Evolutionary conservation across 92 coral and sea anemone species (phyloP).

Genomic region (Siderastrea siderea): DNA sequence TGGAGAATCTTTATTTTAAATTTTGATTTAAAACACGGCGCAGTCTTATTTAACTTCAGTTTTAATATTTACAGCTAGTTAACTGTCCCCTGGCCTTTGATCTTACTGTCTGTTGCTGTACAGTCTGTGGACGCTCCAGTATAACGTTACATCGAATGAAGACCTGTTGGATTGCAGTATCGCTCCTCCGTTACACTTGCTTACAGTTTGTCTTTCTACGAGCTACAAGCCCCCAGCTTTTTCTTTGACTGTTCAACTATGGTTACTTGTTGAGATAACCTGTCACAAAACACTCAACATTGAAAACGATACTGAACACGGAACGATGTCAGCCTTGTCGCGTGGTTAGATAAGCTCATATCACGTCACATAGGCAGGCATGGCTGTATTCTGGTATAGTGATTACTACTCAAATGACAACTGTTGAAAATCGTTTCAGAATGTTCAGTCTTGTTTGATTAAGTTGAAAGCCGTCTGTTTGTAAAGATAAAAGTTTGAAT

Average conservation of each 20-base stretch:
- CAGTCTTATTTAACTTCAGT: neutral
- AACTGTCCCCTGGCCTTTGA: too few species aligned
- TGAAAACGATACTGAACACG: constrained; percentile 16
- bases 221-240: neutral
- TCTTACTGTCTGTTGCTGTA: too few species aligned
- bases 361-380: constrained; percentile 1
- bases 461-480: neutral
- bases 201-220: neutral
- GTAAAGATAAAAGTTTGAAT: neutral
- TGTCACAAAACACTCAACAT: constrained; percentile 20
- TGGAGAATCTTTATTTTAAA: too few species aligned
- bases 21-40: too few species aligned
- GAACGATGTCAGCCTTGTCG: constrained; percentile 12
- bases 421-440: neutral
- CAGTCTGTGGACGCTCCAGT: too few species aligned
- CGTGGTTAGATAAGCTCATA: constrained; percentile 36
- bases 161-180: too few species aligned
- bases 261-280: neutral
- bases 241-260: neutral
- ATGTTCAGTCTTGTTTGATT: neutral
- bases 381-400: neutral
- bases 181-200: too few species aligned
- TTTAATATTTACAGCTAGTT: neutral
- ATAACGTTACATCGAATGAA: too few species aligned
- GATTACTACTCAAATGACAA: constrained; percentile 4